Percentiles rank a stretch among this genome's conserved stretches.
Evolutionary conservation across 2,888 invertebrate species (phyloP).

Genomic region (Cerastoderma edule): DNA sequence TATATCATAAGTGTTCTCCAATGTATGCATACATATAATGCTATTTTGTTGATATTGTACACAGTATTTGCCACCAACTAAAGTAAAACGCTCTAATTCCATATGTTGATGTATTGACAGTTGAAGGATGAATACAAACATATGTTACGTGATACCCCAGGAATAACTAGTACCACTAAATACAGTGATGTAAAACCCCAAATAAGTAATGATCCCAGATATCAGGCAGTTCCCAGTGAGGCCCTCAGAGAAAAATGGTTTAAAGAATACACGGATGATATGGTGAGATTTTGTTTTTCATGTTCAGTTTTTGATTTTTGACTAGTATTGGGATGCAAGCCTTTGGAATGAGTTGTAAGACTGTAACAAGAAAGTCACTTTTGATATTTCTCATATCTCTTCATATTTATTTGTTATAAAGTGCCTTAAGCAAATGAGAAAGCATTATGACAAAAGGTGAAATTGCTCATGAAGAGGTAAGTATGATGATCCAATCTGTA

Average conservation of each 20-base stretch:
- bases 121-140: slow-evolving; percentile 45
- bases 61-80: no score
- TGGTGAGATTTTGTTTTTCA: no score
- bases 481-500: slow-evolving; percentile 40
- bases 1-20: no score
- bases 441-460: not conserved
- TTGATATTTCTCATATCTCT: no score
- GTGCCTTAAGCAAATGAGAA: slow-evolving; percentile 16
- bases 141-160: slow-evolving; percentile 42
- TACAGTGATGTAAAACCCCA: slow-evolving; percentile 35
- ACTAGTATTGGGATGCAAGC: no score
- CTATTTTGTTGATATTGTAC: no score
- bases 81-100: no score
- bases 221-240: slow-evolving; percentile 43
- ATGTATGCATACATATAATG: no score
- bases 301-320: no score
- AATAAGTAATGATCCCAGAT: slow-evolving; percentile 47
- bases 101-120: slow-evolving; percentile 34
- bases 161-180: slow-evolving; percentile 36
- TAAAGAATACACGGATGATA: slow-evolving; percentile 46
- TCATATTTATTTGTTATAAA: no score
- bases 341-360: no score
- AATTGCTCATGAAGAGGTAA: slow-evolving; percentile 14
- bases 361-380: no score
- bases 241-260: slow-evolving; percentile 49